Conservation (phyloP, 2,888 invertebrate genomes). For the Nomada hirtipes region DNA sequence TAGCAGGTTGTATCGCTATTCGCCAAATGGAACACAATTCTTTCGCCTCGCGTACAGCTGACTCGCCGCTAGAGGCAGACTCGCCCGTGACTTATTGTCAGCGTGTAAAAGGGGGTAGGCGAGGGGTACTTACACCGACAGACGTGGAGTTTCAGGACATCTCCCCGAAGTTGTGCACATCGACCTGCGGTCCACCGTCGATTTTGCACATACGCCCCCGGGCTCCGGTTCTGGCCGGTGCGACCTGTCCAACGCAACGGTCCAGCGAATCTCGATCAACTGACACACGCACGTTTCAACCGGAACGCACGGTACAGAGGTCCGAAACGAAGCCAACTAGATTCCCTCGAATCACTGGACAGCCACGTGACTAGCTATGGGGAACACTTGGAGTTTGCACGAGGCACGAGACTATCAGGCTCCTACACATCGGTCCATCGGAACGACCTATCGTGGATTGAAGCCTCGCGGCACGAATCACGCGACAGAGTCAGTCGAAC, state of each 20-base stretch:
- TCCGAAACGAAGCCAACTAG: slow-evolving; percentile 23
- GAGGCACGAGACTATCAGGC: slow-evolving; percentile 18
- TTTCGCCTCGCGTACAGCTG: slow-evolving; percentile 57
- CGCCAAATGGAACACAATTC: slow-evolving; percentile 8
- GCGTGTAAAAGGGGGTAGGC: slow-evolving; percentile 19
- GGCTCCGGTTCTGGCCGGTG: slow-evolving; percentile 16
- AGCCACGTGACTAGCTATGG: slow-evolving; percentile 62
- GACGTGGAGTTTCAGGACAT: slow-evolving; percentile 64
- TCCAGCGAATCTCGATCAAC: slow-evolving; percentile 41
- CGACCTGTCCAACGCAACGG: slow-evolving; percentile 16
- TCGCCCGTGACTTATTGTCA: slow-evolving; percentile 63
- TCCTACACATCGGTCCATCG: slow-evolving; percentile 4
- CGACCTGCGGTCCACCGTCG: slow-evolving; percentile 66
- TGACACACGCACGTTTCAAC: slow-evolving; percentile 51
- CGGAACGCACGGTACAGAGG: slow-evolving; percentile 24
- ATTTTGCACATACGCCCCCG: slow-evolving; percentile 34
- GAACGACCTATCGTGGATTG: neutral
- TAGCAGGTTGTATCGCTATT: neutral
- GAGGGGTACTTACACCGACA: slow-evolving; percentile 64
- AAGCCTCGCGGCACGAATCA: slow-evolving; percentile 11
- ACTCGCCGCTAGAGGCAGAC: slow-evolving; percentile 53
- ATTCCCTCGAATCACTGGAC: slow-evolving; percentile 59
- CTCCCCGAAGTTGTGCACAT: slow-evolving; percentile 65
- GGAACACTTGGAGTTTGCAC: slow-evolving; percentile 35
- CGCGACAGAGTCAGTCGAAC: slow-evolving; percentile 2